A percentile compares a stretch with the other conserved stretches of the same genome.
Evolutionary conservation across 2,888 invertebrate species (phyloP).

Genomic region (Acleris literana): DNA sequence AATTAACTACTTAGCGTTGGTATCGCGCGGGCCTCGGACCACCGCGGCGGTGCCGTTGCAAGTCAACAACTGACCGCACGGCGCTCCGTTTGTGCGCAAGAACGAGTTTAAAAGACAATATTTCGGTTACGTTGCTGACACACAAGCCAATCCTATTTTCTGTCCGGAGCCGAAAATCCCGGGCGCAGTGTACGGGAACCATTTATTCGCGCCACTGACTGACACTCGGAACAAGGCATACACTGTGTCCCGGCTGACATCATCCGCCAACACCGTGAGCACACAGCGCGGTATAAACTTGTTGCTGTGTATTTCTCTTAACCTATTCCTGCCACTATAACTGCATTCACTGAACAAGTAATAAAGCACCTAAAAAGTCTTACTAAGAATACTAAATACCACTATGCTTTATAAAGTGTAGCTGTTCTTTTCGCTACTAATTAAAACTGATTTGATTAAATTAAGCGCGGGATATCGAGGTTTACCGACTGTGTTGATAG

Average conservation of each 20-base stretch:
- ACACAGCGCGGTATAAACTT: conserved; percentile 51
- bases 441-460: too few relatives aligned
- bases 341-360: not conserved
- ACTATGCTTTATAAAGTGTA: too few relatives aligned
- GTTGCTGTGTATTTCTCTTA: conserved; percentile 55
- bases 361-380: not conserved
- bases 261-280: conserved; percentile 52
- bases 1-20: conserved; percentile 58
- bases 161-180: conserved; percentile 60
- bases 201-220: conserved; percentile 56
- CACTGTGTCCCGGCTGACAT: conserved; percentile 60
- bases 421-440: too few relatives aligned
- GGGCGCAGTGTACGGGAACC: conserved; percentile 51
- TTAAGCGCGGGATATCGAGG: too few relatives aligned
- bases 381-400: too few relatives aligned
- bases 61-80: conserved; percentile 41
- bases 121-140: conserved; percentile 56
- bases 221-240: conserved; percentile 55
- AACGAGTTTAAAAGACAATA: conserved; percentile 61
- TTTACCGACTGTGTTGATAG: too few relatives aligned
- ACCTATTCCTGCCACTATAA: conserved; percentile 22
- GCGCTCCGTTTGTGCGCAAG: conserved; percentile 33
- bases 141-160: conserved; percentile 71
- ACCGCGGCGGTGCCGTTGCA: conserved; percentile 32
- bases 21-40: conserved; percentile 41